Evolutionary conservation across 2,797 vertebrate species (phyloP), one percentile per base, ranked within the genome.

Genomic region (Diplodus puntazzo): DNA sequence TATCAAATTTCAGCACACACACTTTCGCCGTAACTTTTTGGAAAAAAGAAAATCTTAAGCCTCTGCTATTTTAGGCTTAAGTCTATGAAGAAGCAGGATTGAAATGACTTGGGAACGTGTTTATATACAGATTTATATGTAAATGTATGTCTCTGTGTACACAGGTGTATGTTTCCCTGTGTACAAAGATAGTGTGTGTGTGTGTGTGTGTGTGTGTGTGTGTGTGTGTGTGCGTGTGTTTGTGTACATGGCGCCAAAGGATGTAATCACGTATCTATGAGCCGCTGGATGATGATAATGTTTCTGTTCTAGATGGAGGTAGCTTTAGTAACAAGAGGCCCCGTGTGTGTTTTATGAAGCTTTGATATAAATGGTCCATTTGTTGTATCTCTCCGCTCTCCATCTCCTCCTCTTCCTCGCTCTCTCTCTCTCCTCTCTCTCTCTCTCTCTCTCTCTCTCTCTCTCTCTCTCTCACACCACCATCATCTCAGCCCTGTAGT

Each of bases 301-400:
- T 83, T 75, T 74, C 59, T 55, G 21, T 73, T 80, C 11, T 18
- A 53, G 86, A 75, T 80, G 45, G 67, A 76, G 54, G 72, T 73
- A 72, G 73, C 76, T 86, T 73, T 73, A 52, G 77, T 70, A 81
- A 83, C 84, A 84, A 89, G 42, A 71, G 67, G 73, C 50, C 85
- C 79, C 72, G 25, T 80, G 86, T 90, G 87, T 88, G 71, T 84
- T 83, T 34, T 73, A 84, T 84, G 80, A 85, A 73, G 82, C 85
- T 88, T 80, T 85, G 79, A 88, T 88, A 85, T 83, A 89, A 88
- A 89, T 69, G 83, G 69, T 82, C 85, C 74, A 87, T 92, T 91
- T 92, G 87, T 83, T 85, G 69, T 68, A 21, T 87, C 79, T 73
- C 61, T 77, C 43, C 45, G 59, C 25, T 65, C 48, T 73, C 75